Base-by-base conservation (phyloP, 2,797 vertebrate genomes). In the Mareca penelope region DNA sequence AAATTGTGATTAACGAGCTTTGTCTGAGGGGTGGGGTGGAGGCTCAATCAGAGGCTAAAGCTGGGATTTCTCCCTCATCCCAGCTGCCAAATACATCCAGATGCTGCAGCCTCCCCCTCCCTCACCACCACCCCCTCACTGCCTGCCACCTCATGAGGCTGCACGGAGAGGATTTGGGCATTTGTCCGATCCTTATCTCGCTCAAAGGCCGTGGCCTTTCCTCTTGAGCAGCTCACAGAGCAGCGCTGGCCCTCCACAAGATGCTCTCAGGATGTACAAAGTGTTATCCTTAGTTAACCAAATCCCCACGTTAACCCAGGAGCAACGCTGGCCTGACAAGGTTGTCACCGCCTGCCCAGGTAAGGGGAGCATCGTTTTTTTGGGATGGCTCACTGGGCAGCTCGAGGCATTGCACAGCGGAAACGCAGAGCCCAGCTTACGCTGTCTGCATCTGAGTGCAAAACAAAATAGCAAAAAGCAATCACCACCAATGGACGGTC, bases 71-170 rank as follows among this genome's bases (percentile, higher is more conserved):
- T 33, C 35, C 28, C 9, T 21, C 22, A 55, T 23, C 59, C 23
- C 9, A 2, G 29, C 77, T 81, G 23, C 40, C 17, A 39, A 40
- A 42, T 6, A 2, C 40, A 39, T 40, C 61, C 26, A 29, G 61
- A 14, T 6, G 17, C 28, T 21, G 2, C 12, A 0, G 0, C 60
- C 14, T 85, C 15, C 44, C 8, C 13, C 13, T 65, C 31, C 44
- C 21, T 71, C 6, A 1, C 31, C 33, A 65, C 17, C 4, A 1
- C 28, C 26, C 16, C 23, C 23, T 81, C n/a, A 10, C 33, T 76
- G 39, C 19, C 46, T 67, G 31, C 10, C 6, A 37, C 17, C 19
- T 60, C 23, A 3, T 28, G 42, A 57, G n/a, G 68, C 22, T 40
- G 21, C 37, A 40, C 1, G 5, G 39, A 0, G 42, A 64, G 44